Evolutionary conservation across 2,113 vertebrate genomes (phyloP), one percentile per base, ranked within the genome.

Genomic region (Prietella phreatophila): DNA sequence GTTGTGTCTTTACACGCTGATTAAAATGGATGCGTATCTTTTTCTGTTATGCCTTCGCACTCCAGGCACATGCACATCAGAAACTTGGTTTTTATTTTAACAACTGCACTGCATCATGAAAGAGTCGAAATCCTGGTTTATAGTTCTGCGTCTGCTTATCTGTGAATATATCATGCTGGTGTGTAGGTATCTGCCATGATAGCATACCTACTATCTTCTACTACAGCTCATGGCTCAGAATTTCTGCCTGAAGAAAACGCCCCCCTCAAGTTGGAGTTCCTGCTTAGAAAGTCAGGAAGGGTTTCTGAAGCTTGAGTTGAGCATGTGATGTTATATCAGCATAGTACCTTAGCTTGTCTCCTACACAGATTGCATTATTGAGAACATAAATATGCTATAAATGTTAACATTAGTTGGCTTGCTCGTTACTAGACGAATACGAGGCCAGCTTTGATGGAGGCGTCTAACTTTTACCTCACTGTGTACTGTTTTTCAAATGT

Each of bases 81-180:
- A 61, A 60, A 90, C 82, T 55, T 8, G 7, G 71, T 67, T 91
- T 88, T 87, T 75, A 80, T 90, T 92, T 88, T 42, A 85, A 27
- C 36, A 88, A 8, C 87, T 91, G 92, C 67, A 20, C 67, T 82
- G 85, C 87, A 86, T 84, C 39, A 56, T 86, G 89, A 92, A 87
- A 92, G 91, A 83, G 84, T 90, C 92, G 27, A 36, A 36, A 36
- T 30, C 30, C 30, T 71, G 67, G 67, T 19, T 71, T 69, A 33
- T 30, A 69, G 13, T 17, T 33, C 65, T 33, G 65, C 4, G 1
- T 19, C n/a, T 33, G n/a, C 30, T 69, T 36, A 71, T 71, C 67
- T 47, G 73, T 47, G 22, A 27, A 76, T 42, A 76, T 47, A 75
- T 25, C 22, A 27, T 11, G 73, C 73, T 25, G 36, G 73, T 47